Percentiles rank a stretch among this genome's conserved stretches.
Conservation (phyloP, 2,888 invertebrate genomes). For the Hedychridium roseum region DNA sequence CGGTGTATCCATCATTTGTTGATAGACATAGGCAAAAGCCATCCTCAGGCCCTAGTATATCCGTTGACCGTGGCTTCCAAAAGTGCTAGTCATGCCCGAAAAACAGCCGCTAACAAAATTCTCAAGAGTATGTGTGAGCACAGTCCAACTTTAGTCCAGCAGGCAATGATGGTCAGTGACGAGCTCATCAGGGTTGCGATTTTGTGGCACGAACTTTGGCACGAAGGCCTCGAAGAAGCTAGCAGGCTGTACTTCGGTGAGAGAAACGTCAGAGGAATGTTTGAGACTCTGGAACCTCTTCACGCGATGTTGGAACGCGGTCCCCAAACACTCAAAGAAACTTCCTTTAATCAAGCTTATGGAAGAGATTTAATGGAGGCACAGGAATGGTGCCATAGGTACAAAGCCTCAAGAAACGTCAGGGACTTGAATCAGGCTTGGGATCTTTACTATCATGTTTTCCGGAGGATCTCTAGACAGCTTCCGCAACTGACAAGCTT, state of each 20-base stretch:
- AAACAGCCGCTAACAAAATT: slow-evolving; percentile 93
- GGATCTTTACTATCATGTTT: slow-evolving; percentile 99
- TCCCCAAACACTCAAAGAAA: slow-evolving; percentile 95
- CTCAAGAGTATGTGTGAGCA: slow-evolving; percentile 96
- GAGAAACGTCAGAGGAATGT: slow-evolving; percentile 95
- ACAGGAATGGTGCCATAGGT: slow-evolving; percentile 93
- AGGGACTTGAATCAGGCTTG: slow-evolving; percentile 97
- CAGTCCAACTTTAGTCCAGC: slow-evolving; percentile 89
- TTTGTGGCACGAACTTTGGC: slow-evolving; percentile 99
- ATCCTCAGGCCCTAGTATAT: slow-evolving; percentile 97
- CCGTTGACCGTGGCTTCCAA: slow-evolving; percentile 97
- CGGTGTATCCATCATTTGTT: slow-evolving; percentile 91
- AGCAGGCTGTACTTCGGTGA: slow-evolving; percentile 95
- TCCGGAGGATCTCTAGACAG: slow-evolving; percentile 94
- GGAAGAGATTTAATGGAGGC: slow-evolving; percentile 94
- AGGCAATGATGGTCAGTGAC: slow-evolving; percentile 95
- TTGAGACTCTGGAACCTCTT: slow-evolving; percentile 92
- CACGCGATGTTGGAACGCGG: slow-evolving; percentile 94
- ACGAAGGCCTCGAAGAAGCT: slow-evolving; percentile 96
- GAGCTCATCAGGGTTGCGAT: slow-evolving; percentile 98
- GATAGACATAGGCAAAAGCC: slow-evolving; percentile 96
- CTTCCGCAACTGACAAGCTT: slow-evolving; percentile 89
- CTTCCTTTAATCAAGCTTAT: slow-evolving; percentile 96
- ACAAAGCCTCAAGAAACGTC: slow-evolving; percentile 81
- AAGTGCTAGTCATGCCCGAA: slow-evolving; percentile 83